Conservation (phyloP, 2,113 vertebrate species). For the Eublepharis macularius region DNA sequence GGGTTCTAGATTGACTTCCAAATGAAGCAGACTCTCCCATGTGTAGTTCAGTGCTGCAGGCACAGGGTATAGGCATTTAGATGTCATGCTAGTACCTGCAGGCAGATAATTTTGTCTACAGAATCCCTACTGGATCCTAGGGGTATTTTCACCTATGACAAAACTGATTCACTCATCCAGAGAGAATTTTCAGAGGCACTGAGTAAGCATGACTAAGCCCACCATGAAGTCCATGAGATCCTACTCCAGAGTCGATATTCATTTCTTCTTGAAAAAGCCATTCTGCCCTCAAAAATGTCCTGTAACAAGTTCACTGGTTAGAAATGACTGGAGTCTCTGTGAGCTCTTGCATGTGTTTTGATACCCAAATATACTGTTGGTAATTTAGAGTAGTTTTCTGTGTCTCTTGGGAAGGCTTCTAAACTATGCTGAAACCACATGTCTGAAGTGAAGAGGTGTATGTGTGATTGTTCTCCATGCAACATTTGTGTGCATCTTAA, state of each 20-base stretch:
- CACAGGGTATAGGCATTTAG: background rate
- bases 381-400: too few species aligned
- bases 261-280: too few species aligned
- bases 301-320: too few species aligned
- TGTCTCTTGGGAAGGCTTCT: background rate
- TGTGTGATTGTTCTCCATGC: background rate
- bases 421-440: background rate
- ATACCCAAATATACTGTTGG: too few species aligned
- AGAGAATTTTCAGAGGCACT: background rate
- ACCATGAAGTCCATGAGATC: too few species aligned
- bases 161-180: background rate
- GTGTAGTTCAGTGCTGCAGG: background rate
- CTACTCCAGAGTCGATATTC: too few species aligned
- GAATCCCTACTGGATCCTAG: too few species aligned
- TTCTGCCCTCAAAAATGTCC: too few species aligned
- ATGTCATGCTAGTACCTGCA: too few species aligned
- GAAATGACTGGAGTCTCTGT: too few species aligned
- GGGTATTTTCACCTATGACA: background rate
- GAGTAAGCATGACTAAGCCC: too few species aligned
- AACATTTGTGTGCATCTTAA: background rate
- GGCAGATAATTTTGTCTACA: background rate
- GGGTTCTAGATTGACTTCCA: background rate
- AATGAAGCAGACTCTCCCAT: background rate
- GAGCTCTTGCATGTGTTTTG: too few species aligned
- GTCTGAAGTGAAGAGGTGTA: background rate